phyloP scores from a whole-genome alignment of 2,797 vertebrate genomes.

The Distichodus sexfasciatus region DNA sequence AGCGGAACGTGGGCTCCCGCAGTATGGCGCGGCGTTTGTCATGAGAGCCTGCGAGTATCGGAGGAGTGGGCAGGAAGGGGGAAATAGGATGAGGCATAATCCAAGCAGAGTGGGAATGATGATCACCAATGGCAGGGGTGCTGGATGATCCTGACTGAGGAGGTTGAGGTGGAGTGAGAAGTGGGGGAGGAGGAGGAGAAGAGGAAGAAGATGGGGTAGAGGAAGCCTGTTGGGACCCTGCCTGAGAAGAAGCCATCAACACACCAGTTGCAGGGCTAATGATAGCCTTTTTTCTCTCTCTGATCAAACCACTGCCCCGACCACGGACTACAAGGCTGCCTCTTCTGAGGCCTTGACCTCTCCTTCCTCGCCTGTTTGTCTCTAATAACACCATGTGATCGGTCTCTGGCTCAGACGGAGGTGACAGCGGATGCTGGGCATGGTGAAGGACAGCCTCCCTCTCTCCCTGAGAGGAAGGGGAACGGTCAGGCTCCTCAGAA shows the following conservation, averaged over 20 bases:
- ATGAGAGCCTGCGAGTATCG: constrained; percentile 76
- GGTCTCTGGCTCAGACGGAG: constrained; percentile 82
- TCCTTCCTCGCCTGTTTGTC: constrained; percentile 72
- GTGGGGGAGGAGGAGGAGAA: constrained; percentile 90
- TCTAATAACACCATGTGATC: constrained; percentile 74
- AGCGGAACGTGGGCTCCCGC: constrained; percentile 93
- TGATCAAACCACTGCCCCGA: constrained; percentile 66
- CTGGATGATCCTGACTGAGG: constrained; percentile 72
- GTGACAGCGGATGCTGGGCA: constrained; percentile 73
- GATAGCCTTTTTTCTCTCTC: constrained; percentile 72
- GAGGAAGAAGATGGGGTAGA: constrained; percentile 84
- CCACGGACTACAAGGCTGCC: constrained; percentile 72
- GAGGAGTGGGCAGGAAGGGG: constrained; percentile 80
- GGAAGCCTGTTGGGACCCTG: constrained; percentile 81
- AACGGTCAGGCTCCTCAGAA: constrained; percentile 83
- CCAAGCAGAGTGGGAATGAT: constrained; percentile 81
- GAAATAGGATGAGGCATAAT: constrained; percentile 88
- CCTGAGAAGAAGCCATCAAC: constrained; percentile 81
- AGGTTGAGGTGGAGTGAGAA: constrained; percentile 85
- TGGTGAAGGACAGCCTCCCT: constrained; percentile 68
- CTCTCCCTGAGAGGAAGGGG: constrained; percentile 78
- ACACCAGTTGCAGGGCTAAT: constrained; percentile 79
- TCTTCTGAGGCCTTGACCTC: constrained; percentile 77
- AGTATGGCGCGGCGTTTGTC: constrained; percentile 93
- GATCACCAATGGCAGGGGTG: constrained; percentile 76